A percentile compares a stretch with the other conserved stretches of the same genome.
Evolutionary conservation across 2,888 invertebrate genomes (phyloP).

Genomic region (Acleris sparsana): DNA sequence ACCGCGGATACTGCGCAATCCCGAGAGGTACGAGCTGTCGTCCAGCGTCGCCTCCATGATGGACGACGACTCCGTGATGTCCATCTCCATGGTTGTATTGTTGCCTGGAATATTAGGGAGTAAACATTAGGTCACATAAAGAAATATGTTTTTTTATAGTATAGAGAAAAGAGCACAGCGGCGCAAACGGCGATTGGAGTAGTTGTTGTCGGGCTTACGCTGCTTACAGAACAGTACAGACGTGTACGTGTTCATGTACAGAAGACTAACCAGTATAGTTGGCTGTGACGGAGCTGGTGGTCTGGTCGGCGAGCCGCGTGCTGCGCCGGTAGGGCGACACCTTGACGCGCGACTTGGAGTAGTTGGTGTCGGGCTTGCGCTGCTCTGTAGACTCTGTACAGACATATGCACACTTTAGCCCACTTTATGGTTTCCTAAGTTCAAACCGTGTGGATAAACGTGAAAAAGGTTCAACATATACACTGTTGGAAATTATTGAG

Average conservation of each 20-base stretch:
- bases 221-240: too few species aligned
- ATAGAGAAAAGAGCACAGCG: too few species aligned
- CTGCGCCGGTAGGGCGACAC: slow-evolving; percentile 77
- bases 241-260: not conserved
- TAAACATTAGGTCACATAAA: not conserved
- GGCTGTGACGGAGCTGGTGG: slow-evolving; percentile 63
- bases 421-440: too few species aligned
- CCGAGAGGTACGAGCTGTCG: slow-evolving; percentile 63
- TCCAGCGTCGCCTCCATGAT: slow-evolving; percentile 47
- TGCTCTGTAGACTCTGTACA: slow-evolving; percentile 44
- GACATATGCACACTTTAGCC: not conserved
- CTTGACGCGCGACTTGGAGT: slow-evolving; percentile 73
- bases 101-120: slow-evolving; percentile 57
- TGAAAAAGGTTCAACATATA: too few species aligned
- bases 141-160: not conserved
- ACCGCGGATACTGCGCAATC: slow-evolving; percentile 65
- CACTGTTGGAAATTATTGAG: too few species aligned
- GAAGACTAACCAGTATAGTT: slow-evolving; percentile 68
- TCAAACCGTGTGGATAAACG: too few species aligned
- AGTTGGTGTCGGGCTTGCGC: slow-evolving; percentile 73
- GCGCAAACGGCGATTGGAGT: too few species aligned
- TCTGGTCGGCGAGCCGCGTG: slow-evolving; percentile 59
- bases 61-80: slow-evolving; percentile 66
- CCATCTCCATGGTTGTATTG: slow-evolving; percentile 81
- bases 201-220: too few species aligned